Evolutionary conservation across 2,888 invertebrate genomes (phyloP).

Genomic region (Trilocha varians): DNA sequence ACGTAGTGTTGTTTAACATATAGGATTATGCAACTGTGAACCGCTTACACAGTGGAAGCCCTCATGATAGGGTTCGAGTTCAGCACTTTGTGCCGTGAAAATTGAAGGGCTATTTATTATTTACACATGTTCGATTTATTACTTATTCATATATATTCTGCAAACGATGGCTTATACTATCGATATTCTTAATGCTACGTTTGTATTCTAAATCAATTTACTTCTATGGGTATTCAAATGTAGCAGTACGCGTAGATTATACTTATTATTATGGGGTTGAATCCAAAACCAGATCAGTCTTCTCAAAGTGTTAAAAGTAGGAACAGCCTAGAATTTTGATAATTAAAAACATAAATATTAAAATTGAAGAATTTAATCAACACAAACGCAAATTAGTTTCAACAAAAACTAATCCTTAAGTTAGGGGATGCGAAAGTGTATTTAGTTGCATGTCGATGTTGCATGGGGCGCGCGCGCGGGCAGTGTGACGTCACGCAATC

Average conservation of each 20-base stretch:
- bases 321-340: no score
- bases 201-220: no score
- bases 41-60: constrained; percentile 48
- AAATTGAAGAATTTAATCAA: neutral
- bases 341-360: neutral
- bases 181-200: no score
- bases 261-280: no score
- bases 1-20: constrained; percentile 52
- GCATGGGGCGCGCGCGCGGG: constrained; percentile 28
- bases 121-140: no score
- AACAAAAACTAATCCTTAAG: neutral
- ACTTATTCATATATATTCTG: no score
- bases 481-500: constrained; percentile 69
- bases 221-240: no score
- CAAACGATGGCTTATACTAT: no score
- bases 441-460: constrained; percentile 26
- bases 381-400: constrained; percentile 9
- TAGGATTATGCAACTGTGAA: constrained; percentile 54
- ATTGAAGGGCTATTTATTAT: constrained; percentile 10
- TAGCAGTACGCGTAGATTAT: no score
- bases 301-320: no score
- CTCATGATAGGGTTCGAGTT: constrained; percentile 51
- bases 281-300: no score
- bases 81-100: constrained; percentile 16
- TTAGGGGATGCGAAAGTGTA: neutral